Percentiles rank a stretch among this genome's conserved stretches.
phyloP scores from a whole-genome alignment of 2,113 vertebrate genomes.

The Toxostoma redivivum region DNA sequence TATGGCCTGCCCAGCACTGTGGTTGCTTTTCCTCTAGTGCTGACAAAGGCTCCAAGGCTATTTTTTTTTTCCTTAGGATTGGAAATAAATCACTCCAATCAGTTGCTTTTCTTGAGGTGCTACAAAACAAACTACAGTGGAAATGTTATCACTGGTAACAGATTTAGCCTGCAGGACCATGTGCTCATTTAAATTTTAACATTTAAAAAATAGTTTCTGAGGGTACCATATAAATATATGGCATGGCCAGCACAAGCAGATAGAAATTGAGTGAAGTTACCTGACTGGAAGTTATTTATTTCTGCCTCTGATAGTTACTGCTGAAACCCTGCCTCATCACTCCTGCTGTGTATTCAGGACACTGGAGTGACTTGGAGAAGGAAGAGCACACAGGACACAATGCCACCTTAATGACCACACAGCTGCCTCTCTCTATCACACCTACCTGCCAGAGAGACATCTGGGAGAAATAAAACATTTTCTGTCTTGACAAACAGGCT shows the following conservation, averaged over 20 bases:
- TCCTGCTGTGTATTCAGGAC: background rate
- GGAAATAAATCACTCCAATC: constrained; percentile 34
- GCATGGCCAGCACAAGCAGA: background rate
- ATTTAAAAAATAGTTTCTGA: background rate
- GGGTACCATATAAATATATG: background rate
- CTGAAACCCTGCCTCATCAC: background rate
- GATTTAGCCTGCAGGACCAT: background rate
- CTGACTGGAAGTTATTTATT: background rate
- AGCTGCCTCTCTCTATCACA: background rate
- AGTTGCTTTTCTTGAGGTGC: constrained; percentile 4
- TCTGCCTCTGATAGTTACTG: background rate
- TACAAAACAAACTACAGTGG: background rate
- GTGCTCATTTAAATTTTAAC: constrained; percentile 13
- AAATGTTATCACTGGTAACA: constrained; percentile 37
- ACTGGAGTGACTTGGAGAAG: background rate
- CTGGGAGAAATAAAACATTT: background rate
- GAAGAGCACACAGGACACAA: background rate
- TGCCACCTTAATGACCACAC: background rate
- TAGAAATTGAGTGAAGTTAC: background rate
- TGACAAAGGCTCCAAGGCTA: background rate
- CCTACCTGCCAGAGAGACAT: background rate
- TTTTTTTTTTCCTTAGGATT: background rate
- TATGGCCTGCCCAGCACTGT: accelerated
- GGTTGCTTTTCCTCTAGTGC: background rate
- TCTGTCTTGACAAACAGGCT: background rate